Conservation (phyloP, 1,140 invertebrate species). For the Stegodyphus mimosarum region DNA sequence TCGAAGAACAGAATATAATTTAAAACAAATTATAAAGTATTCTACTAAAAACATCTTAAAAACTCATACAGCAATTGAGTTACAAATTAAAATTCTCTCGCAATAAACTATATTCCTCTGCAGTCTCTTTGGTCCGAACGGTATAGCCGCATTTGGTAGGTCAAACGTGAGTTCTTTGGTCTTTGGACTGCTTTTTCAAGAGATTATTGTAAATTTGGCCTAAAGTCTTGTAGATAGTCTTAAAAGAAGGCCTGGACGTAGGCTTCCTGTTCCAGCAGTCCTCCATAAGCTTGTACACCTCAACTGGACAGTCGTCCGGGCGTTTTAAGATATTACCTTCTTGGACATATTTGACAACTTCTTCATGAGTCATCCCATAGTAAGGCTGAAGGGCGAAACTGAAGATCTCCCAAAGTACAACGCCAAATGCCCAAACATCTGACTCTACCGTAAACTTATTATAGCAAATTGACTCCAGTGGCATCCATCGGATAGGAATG, state of each 20-base stretch:
- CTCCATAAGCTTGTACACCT: constrained; percentile 93
- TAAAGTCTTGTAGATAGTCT: constrained; percentile 63
- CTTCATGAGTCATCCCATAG: constrained; percentile 94
- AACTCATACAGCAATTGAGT: not conserved
- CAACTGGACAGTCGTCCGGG: constrained; percentile 89
- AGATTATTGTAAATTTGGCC: constrained; percentile 62
- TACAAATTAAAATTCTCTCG: constrained; percentile 2
- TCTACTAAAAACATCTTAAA: no score
- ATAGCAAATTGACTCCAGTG: constrained; percentile 91
- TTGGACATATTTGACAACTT: constrained; percentile 92
- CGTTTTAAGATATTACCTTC: constrained; percentile 87
- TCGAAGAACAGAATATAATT: no score
- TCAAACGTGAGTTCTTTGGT: constrained; percentile 56
- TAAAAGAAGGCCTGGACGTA: constrained; percentile 83
- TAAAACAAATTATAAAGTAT: not conserved
- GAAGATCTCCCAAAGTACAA: constrained; percentile 94
- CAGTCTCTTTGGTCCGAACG: constrained; percentile 46
- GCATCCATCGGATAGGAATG: constrained; percentile 95
- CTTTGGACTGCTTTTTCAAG: constrained; percentile 49
- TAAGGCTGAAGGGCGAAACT: constrained; percentile 93
- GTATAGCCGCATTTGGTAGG: not conserved
- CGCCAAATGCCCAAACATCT: constrained; percentile 94
- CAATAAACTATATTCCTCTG: constrained; percentile 24
- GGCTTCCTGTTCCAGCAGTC: constrained; percentile 91
- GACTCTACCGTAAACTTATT: constrained; percentile 94